A percentile compares a stretch with the other conserved stretches of the same genome.
Conservation (phyloP, 1,140 invertebrate species). For the Macrostomum lignano region DNA sequence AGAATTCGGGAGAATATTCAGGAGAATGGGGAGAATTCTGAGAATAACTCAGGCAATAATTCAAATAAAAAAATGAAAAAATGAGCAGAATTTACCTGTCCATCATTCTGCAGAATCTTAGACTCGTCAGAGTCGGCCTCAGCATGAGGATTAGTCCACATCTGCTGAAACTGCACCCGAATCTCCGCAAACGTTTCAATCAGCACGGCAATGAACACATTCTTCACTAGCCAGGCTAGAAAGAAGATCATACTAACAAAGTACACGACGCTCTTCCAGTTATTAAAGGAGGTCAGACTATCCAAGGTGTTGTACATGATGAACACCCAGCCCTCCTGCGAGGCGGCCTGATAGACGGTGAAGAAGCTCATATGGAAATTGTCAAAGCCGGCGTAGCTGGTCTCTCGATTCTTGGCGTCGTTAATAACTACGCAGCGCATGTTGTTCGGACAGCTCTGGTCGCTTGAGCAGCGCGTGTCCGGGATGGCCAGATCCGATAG, state of each 20-base stretch:
- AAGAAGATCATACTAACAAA: constrained; percentile 99
- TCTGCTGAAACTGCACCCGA: constrained; percentile 94
- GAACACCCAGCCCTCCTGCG: constrained; percentile 98
- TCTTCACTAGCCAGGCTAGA: constrained; percentile 87
- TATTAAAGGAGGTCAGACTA: too few relatives aligned
- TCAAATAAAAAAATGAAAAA: too few relatives aligned
- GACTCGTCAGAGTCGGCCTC: neutral
- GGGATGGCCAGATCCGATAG: too few relatives aligned
- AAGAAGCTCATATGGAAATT: constrained; percentile 90
- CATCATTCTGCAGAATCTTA: neutral
- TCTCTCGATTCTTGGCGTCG: too few relatives aligned
- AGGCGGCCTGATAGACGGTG: constrained; percentile 94
- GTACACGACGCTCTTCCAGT: constrained; percentile 78
- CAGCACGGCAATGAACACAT: constrained; percentile 98
- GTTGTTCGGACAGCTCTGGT: too few relatives aligned
- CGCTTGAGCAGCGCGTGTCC: too few relatives aligned
- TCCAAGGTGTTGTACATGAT: constrained; percentile 96
- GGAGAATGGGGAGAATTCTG: too few relatives aligned
- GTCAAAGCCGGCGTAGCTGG: too few relatives aligned
- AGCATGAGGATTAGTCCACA: constrained; percentile 55
- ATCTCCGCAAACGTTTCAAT: constrained; percentile 99
- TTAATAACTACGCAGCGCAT: too few relatives aligned
- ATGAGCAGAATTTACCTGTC: too few relatives aligned
- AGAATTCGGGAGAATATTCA: too few relatives aligned
- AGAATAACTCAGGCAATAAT: too few relatives aligned